Base-by-base conservation (phyloP, 2,113 vertebrate species). In the Leiothrix lutea region DNA sequence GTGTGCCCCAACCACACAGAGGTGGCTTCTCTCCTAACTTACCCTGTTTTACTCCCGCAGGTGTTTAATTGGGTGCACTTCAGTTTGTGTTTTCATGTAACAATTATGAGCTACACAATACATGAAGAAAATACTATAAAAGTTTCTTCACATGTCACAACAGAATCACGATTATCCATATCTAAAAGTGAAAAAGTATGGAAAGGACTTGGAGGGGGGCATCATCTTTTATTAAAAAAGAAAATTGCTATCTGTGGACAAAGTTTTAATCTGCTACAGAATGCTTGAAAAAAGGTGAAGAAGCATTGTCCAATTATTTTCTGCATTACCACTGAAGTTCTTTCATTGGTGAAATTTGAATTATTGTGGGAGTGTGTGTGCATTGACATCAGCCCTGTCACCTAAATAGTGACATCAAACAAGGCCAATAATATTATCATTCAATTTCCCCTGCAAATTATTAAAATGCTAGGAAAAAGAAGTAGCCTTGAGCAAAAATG, bases 311-410 rank as follows among this genome's bases (percentile, higher is more conserved):
- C 28, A 90, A 40, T 28, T 69, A 80, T 54, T 82, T 85, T 79
- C 25, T 48, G 42, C n/a, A 79, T 10, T 29, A 45, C 5, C 17
- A 58, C 22, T 65, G 62, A 44, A 61, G 14, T 53, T 85, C 13
- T 81, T 81, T 36, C 29, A 36, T 8, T 50, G 12, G 88, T 45
- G 3, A 40, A 70, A 73, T 66, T 21, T 74, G 22, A 82, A 75
- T 62, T 71, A 12, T 3, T 40, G 8, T 45, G 19, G 4, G 45
- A 4, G 11, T 3, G 0, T 13, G 5, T 4, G 1, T 16, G 22
- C 28, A 58, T 9, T 8, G 74, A 60, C 15, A 57, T 6, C 26
- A 38, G 20, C 23, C 72, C 40, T 69, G 23, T 17, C 45, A 69
- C 26, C 24, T 58, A 81, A 70, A 81, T 45, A 92, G 57, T 29